Conservation (phyloP, 92 coral and sea anemone species). For the Palythoa grandis region DNA sequence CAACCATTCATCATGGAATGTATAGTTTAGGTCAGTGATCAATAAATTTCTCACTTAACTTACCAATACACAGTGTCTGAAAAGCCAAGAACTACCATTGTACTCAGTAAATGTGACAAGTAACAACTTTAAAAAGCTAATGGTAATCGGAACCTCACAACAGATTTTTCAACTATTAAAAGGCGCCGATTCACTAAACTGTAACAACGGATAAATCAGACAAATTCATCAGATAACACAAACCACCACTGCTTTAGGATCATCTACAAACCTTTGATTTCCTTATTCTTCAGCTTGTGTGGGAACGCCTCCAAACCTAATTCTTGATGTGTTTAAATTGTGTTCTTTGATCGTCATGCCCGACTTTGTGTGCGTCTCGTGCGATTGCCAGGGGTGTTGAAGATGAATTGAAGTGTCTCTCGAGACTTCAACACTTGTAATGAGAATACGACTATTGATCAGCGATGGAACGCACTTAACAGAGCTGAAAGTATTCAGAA, state of each 20-base stretch:
- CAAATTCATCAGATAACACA: not conserved
- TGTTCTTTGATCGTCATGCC: not conserved
- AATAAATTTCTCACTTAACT: not conserved
- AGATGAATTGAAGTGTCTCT: not conserved
- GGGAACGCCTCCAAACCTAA: not conserved
- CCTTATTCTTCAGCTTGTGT: not conserved
- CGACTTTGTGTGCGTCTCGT: not conserved
- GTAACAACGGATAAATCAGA: not conserved
- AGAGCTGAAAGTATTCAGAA: not conserved
- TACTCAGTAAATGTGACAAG: not conserved
- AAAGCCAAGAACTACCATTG: not conserved
- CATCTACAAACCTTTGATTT: constrained; percentile 12
- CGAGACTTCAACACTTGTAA: not conserved
- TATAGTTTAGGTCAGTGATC: too few relatives aligned
- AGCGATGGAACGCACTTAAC: not conserved
- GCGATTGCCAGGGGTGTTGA: not conserved
- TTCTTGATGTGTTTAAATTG: not conserved
- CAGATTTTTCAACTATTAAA: not conserved
- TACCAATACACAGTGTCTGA: not conserved
- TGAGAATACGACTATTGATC: constrained; percentile 21
- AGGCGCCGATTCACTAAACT: not conserved
- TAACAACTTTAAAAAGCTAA: not conserved
- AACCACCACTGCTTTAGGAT: not conserved
- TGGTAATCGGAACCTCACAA: not conserved
- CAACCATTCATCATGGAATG: too few relatives aligned